Evolutionary conservation across 2,113 vertebrate genomes (phyloP), one percentile per base, ranked within the genome.

Genomic region (Pelmatolapia mariae): DNA sequence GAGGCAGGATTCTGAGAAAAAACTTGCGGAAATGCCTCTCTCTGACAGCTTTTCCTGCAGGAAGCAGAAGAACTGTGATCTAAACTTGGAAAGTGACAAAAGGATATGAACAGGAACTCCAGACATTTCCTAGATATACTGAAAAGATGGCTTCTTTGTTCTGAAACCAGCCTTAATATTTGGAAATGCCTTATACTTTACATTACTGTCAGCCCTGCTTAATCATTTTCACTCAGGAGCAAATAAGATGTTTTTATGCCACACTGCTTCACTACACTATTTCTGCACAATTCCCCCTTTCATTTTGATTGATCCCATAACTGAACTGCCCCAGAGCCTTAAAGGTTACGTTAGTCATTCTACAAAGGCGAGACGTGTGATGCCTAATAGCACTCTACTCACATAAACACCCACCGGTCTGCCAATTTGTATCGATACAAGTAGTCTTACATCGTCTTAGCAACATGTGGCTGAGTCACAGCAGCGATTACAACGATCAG

Each of bases 1-100:
- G n/a, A 89, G 43, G 81, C 76, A 83, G 79, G 76, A 85, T 88
- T 93, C 91, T 91, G 50, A 73, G 22, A 47, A 86, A 92, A 95
- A 85, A 92, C 89, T 43, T 79, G 59, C 85, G 96, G 96, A 97
- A 96, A 96, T 95, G 91, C 95, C 95, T 95, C 90, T 92, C 90
- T 89, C 78, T 47, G 57, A 36, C 43, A 33, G 91, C 56, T 73
- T 89, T 96, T 94, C 95, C 94, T 95, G 93, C 92, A 88, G 96
- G 96, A 96, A 96, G 91, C 93, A 40, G 85, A 92, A 85, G 90
- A 93, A 93, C 94, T 94, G 73, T 80, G 94, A 95, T 95, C 95
- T 96, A 96, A 91, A 96, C 92, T 96, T 91, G 95, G 96, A 95
- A 93, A 94, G 92, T 96, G 95, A 96, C 92, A 93, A 96, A 87